Conservation (phyloP, 2,888 invertebrate species). For the Leucophora obtusa region DNA sequence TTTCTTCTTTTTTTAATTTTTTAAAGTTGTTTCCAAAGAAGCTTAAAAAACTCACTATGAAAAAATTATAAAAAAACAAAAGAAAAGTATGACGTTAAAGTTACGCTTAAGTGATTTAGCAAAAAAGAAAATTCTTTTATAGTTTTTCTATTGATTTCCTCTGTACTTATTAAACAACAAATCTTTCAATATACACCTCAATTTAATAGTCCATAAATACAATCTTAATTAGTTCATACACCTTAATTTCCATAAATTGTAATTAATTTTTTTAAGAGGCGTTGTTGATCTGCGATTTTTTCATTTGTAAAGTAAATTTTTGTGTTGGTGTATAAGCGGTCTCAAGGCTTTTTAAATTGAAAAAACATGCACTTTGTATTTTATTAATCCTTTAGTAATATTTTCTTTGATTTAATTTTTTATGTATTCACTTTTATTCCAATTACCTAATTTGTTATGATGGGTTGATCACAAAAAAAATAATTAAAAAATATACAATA, state of each 20-base stretch:
- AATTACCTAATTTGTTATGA: constrained; percentile 52
- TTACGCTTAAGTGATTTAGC: constrained; percentile 53
- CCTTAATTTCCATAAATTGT: constrained; percentile 44
- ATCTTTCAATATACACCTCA: constrained; percentile 35
- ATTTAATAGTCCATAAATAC: constrained; percentile 10
- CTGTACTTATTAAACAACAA: constrained; percentile 32
- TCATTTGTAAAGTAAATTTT: constrained; percentile 34
- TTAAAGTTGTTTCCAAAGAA: constrained; percentile 43
- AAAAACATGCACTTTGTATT: constrained; percentile 46
- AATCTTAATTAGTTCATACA: constrained; percentile 51
- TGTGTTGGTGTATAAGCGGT: constrained; percentile 61
- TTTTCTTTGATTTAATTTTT: neutral
- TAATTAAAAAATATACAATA: constrained; percentile 34
- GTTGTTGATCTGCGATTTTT: constrained; percentile 66
- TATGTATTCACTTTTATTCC: neutral
- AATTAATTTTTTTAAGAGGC: constrained; percentile 62
- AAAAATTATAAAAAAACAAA: constrained; percentile 14
- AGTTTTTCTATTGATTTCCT: neutral
- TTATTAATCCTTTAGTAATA: constrained; percentile 16
- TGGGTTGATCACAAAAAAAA: constrained; percentile 29
- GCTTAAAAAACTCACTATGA: constrained; percentile 46
- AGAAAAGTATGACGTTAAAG: constrained; percentile 49
- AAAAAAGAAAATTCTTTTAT: constrained; percentile 28
- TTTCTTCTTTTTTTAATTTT: constrained; percentile 22
- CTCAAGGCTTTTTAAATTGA: constrained; percentile 63